Conservation (phyloP, 2,797 vertebrate species). For the Pampus argenteus region DNA sequence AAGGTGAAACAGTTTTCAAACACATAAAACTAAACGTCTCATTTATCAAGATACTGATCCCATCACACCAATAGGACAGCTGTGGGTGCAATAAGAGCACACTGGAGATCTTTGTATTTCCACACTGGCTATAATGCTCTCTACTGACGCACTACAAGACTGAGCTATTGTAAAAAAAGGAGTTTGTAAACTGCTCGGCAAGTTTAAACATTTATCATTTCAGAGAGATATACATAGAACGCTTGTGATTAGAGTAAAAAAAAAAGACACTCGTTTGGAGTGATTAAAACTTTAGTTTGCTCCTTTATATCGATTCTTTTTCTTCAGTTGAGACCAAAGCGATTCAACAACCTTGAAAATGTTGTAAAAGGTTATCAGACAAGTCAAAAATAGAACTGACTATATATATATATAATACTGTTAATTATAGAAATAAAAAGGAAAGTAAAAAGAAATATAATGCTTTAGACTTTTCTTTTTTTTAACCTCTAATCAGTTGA, state of each 20-base stretch:
- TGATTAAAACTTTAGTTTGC: background rate
- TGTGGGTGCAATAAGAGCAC: slow-evolving; percentile 1
- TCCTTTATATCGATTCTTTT: background rate
- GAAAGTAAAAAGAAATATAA: background rate
- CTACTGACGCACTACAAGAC: background rate
- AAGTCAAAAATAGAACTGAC: background rate
- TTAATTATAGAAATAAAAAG: background rate
- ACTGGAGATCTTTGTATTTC: background rate
- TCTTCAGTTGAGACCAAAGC: background rate
- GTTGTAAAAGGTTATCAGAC: too few relatives aligned
- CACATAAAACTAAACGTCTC: too few relatives aligned
- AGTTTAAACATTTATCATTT: background rate
- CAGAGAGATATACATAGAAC: background rate
- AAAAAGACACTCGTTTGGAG: background rate
- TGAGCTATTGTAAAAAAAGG: background rate
- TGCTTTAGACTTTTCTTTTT: too few relatives aligned
- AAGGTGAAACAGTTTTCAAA: slow-evolving; percentile 23
- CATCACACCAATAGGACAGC: slow-evolving; percentile 18
- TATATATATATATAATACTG: background rate
- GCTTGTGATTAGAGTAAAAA: background rate
- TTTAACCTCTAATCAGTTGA: background rate
- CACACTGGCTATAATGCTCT: background rate
- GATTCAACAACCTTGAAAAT: background rate
- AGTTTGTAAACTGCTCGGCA: background rate
- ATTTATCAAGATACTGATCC: background rate